Evolutionary conservation across 2,113 vertebrate species (phyloP), one percentile per base, ranked within the genome.

Genomic region (Nothobranchius kuhntae): DNA sequence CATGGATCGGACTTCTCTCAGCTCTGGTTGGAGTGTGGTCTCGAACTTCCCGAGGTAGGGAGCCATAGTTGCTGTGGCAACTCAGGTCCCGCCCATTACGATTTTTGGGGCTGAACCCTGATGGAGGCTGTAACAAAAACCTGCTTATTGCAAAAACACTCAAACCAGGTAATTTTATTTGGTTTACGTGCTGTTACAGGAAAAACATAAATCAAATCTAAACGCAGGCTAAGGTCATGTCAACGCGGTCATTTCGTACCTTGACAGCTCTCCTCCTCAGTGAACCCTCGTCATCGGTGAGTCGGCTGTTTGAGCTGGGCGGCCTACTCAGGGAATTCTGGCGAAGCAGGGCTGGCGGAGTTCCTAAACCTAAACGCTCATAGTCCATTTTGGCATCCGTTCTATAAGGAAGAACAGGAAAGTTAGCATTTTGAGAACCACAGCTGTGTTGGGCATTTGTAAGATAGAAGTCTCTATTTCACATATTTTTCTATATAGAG

Each of bases 31-130:
- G 82, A 60, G 90, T 86, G 57, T 84, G 85, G 17, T 92, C 91
- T 2, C 82, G 89, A 17, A 77, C 86, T 13, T 94, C 94, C 0
- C 89, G 89, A 7, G 91, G 90, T 44, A 94, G 88, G 4, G 93
- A 94, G 69, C 92, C 91, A 0, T 90, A 93, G 81, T 92, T 92
- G 9, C 92, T 90, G 0, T 94, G 92, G 68, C 91, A 90, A 72
- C 93, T 92, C 74, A 89, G 59, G 65, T 95, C 93, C 75, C 86
- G 87, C 61, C 90, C 92, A 69, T 80, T 84, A 54, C 90, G 92
- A 2, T 87, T 88, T 75, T 94, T 93, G 51, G 93, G 92, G 61
- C 91, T 94, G 77, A 93, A 93, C 44, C 94, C 94, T 57, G 92
- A 52, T n/a, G 94, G 94, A 71, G 94, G 92, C 94, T 95, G 80